Conservation (phyloP, 1,140 invertebrate species). For the Nasonia longicornis region DNA sequence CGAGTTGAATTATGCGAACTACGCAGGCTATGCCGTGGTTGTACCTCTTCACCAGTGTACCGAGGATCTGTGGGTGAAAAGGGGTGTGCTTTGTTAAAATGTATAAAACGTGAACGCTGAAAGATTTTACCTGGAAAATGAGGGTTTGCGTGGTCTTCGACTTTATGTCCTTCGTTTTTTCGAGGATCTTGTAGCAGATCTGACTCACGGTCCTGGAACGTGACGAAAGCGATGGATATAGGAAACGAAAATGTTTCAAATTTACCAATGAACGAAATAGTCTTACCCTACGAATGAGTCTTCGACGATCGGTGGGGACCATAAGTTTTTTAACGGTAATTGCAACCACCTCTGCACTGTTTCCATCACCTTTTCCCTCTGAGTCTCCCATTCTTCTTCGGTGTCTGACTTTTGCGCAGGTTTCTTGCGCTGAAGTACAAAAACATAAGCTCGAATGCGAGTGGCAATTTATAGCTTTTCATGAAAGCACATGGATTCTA, state of each 20-base stretch:
- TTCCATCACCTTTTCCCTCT: constrained; percentile 74
- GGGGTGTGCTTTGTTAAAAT: background rate
- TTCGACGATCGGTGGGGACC: constrained; percentile 85
- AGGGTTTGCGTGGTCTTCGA: constrained; percentile 77
- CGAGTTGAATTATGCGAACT: constrained; percentile 78
- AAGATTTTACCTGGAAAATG: constrained; percentile 67
- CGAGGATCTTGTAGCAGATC: constrained; percentile 82
- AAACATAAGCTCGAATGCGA: background rate
- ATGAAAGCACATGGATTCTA: background rate
- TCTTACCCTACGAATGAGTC: constrained; percentile 86
- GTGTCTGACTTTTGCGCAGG: constrained; percentile 56
- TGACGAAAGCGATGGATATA: background rate
- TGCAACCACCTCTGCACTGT: constrained; percentile 76
- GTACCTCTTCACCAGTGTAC: constrained; percentile 82
- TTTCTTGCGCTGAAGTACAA: constrained; percentile 58
- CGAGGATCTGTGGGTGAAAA: constrained; percentile 74
- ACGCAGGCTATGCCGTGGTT: constrained; percentile 80
- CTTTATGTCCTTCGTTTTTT: constrained; percentile 74
- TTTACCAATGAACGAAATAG: constrained; percentile 25
- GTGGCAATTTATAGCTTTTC: no score
- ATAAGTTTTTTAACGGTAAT: constrained; percentile 79
- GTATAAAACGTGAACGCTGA: background rate
- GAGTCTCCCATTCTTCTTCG: constrained; percentile 71
- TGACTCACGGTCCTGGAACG: constrained; percentile 75
- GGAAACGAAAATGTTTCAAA: background rate